Evolutionary conservation across 2,888 invertebrate genomes (phyloP).

Genomic region (Xestoiulus laeticollis): DNA sequence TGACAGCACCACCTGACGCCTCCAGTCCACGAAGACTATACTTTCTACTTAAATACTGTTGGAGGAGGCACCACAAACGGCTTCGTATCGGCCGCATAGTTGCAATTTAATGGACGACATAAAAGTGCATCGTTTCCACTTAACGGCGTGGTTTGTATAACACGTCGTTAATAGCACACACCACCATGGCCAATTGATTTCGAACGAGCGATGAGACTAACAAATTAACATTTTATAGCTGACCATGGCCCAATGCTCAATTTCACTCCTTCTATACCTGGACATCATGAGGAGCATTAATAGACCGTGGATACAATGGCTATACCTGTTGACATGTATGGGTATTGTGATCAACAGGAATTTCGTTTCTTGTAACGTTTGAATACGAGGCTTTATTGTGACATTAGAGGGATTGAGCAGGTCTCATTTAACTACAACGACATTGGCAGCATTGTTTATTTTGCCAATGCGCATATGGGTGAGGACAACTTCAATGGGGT

Average conservation of each 20-base stretch:
- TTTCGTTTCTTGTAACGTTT: no score
- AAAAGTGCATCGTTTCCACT: constrained; percentile 29
- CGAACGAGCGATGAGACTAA: not conserved
- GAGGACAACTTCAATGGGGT: no score
- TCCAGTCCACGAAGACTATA: not conserved
- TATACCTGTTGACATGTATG: not conserved
- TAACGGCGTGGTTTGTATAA: constrained; percentile 17
- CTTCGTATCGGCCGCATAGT: not conserved
- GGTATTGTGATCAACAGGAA: not conserved
- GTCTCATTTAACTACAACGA: no score
- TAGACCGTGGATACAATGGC: not conserved
- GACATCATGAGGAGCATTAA: not conserved
- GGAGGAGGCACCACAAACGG: not conserved
- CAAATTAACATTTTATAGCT: constrained; percentile 16
- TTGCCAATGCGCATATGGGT: no score
- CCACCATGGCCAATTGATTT: constrained; percentile 30
- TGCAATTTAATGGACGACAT: constrained; percentile 31
- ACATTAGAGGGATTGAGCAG: no score
- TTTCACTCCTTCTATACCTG: not conserved
- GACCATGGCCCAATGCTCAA: not conserved
- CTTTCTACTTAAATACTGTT: not conserved
- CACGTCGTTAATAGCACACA: constrained; percentile 16
- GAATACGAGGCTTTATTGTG: no score
- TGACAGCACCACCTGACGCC: not conserved
- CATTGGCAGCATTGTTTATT: no score